A percentile compares a stretch with the other conserved stretches of the same genome.
phyloP scores from a whole-genome alignment of 2,797 vertebrate species.

The Argya squamiceps region DNA sequence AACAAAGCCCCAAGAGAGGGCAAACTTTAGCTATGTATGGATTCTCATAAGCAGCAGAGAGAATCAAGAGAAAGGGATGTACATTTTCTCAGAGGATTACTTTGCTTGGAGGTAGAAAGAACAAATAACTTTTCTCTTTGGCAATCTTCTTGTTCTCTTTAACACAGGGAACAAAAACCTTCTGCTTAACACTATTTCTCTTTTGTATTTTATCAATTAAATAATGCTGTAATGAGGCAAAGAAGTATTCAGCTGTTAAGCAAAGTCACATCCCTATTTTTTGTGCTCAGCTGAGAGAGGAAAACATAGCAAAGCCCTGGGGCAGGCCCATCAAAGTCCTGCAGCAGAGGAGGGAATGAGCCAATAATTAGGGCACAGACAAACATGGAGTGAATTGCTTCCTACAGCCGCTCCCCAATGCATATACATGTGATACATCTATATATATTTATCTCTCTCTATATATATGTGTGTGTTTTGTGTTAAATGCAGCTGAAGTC shows the following conservation, averaged over 20 bases:
- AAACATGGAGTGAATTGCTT: not conserved
- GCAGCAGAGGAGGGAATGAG: not conserved
- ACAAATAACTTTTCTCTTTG: not conserved
- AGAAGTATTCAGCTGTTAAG: not conserved
- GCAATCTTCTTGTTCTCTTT: not conserved
- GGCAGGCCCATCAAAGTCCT: not conserved
- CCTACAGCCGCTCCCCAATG: not conserved
- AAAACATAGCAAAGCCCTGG: not conserved
- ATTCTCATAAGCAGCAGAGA: not conserved
- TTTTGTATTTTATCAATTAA: not conserved
- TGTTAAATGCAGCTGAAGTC: not conserved
- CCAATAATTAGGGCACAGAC: conserved; percentile 5
- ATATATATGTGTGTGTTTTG: not conserved
- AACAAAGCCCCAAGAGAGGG: not conserved
- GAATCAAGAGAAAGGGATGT: not conserved
- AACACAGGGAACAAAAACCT: not conserved
- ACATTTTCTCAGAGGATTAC: not conserved
- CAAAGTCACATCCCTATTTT: not conserved
- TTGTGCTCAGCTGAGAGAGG: not conserved
- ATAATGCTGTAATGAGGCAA: not conserved
- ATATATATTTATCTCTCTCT: not conserved
- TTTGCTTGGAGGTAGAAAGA: not conserved
- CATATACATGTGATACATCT: too few species aligned
- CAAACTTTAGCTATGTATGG: not conserved
- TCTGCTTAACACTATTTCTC: not conserved